Conservation (phyloP, 2,113 vertebrate species). For the Excalfactoria chinensis region DNA sequence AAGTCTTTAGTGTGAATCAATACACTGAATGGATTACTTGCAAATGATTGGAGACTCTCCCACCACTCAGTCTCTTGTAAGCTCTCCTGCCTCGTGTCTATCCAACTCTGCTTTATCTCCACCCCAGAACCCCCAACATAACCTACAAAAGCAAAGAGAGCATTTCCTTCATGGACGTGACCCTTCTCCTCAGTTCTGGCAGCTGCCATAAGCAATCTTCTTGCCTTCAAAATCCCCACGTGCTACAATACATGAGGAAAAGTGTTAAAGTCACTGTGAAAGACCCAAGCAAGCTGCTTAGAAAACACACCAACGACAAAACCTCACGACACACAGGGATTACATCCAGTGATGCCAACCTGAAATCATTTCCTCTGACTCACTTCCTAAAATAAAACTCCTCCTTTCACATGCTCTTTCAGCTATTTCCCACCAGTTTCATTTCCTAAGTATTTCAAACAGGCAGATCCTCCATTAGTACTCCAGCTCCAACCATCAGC, state of each 20-base stretch:
- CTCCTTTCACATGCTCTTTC: conserved; percentile 32
- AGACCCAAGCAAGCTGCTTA: neutral
- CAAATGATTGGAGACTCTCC: neutral
- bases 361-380: conserved; percentile 79
- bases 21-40: neutral
- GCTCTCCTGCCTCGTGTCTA: neutral
- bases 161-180: neutral
- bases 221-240: neutral
- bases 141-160: neutral
- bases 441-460: neutral
- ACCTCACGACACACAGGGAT: neutral
- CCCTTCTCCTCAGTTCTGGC: neutral
- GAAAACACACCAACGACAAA: neutral
- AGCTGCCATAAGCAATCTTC: neutral
- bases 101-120: neutral
- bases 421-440: neutral
- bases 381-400: conserved; percentile 67
- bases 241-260: neutral
- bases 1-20: neutral
- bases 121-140: neutral
- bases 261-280: neutral
- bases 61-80: neutral
- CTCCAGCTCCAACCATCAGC: neutral
- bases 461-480: neutral
- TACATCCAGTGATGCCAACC: conserved; percentile 12